Conservation (phyloP, 2,113 vertebrate species). For the Hiodon tergisus region DNA sequence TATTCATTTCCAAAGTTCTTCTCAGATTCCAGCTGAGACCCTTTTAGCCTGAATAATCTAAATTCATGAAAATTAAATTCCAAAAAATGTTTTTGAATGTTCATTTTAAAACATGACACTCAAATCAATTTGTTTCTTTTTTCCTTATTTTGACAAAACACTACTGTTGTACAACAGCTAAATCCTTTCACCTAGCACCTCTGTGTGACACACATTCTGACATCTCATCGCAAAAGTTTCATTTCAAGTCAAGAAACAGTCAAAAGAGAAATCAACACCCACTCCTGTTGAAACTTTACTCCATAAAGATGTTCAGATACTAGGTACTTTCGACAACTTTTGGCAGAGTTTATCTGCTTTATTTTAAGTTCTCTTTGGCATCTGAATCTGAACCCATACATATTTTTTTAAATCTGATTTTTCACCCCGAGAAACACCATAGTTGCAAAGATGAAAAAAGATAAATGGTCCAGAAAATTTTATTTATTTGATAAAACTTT, state of each 20-base stretch:
- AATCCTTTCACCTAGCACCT: no score
- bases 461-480: no score
- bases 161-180: no score
- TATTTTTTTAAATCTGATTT: neutral
- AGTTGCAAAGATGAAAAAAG: conserved; percentile 8
- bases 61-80: neutral
- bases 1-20: conserved; percentile 19
- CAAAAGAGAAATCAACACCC: no score
- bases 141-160: neutral
- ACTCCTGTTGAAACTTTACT: no score
- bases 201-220: no score
- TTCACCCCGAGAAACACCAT: neutral
- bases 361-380: neutral
- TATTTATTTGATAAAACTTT: no score
- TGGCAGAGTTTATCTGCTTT: neutral
- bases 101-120: neutral
- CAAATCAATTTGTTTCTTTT: neutral
- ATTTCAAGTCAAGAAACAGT: no score
- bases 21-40: conserved; percentile 53
- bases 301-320: neutral
- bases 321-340: neutral
- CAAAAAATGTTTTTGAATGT: neutral
- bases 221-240: no score
- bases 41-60: conserved; percentile 10
- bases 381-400: neutral